These are phyloP conservation scores for Nephrocerus scutellatus DNA, from an alignment of 2,888 invertebrate genomes.

Conservation along the genomic window DNA sequence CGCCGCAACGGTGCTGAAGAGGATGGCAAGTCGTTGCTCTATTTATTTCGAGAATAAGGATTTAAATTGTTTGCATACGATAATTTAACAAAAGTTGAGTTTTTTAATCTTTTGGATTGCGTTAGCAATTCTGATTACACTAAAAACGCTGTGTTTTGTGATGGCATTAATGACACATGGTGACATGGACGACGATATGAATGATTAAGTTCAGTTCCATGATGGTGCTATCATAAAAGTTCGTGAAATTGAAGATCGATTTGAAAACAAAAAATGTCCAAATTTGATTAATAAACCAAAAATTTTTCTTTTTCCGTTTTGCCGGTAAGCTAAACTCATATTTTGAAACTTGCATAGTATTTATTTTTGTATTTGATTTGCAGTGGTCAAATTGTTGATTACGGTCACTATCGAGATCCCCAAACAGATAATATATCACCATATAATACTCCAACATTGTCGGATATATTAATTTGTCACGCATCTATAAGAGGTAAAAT, in stretches of 20 bases:
- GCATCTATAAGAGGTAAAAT: conserved; percentile 58
- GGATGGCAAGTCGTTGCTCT: conserved; percentile 54
- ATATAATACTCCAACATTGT: conserved; percentile 40
- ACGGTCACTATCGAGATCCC: conserved; percentile 33
- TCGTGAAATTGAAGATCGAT: conserved; percentile 53
- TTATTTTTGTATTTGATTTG: too few species aligned
- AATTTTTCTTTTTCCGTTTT: conserved; percentile 67
- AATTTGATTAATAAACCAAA: conserved; percentile 58
- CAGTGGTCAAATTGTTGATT: conserved; percentile 42
- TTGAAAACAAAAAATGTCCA: conserved; percentile 53
- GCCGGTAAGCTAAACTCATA: too few species aligned
- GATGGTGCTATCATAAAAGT: conserved; percentile 53
- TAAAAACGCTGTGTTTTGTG: conserved; percentile 53
- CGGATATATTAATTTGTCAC: conserved; percentile 60
- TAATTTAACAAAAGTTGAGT: conserved; percentile 40
- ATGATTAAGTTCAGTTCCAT: conserved; percentile 54
- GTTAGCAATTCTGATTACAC: conserved; percentile 48
- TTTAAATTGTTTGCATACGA: conserved; percentile 45
- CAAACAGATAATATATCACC: conserved; percentile 9
- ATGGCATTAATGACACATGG: conserved; percentile 65
- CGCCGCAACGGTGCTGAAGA: conserved; percentile 55
- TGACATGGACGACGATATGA: conserved; percentile 44
- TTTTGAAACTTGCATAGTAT: too few species aligned
- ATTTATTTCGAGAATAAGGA: conserved; percentile 56
- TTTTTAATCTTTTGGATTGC: conserved; percentile 45